Evolutionary conservation across 2,797 vertebrate species (phyloP), one percentile per base, ranked within the genome.

Genomic region (Anableps anableps): DNA sequence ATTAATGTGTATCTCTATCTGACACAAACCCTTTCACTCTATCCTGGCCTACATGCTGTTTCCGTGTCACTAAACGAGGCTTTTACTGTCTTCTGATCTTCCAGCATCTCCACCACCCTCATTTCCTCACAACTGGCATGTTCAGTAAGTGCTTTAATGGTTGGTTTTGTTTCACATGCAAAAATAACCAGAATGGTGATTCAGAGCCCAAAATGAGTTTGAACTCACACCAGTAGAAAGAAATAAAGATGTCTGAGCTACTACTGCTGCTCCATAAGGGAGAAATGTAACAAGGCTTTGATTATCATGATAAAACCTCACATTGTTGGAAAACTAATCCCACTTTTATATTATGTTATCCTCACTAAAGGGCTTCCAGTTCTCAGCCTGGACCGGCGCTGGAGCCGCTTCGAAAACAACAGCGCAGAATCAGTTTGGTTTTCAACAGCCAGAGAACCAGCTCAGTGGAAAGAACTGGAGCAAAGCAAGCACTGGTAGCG

Each of bases 11-110:
- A 1, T 50, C 29, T 73, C 76, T 74, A 17, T 55, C 3, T 75
- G 51, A 85, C 77, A 85, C 75, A 26, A 72, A 45, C 31, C 34
- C 23, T 78, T 29, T 87, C 81, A 48, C 75, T 79, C 60, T 34
- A 82, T 34, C 31, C 74, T 86, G 88, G 85, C 88, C 88, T 82
- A 83, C 86, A 86, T 88, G 85, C 78, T 31, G 51, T 26, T 76
- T 83, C 83, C 17, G 10, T 45, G 26, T 75, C 84, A 75, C 34
- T 73, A 68, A 90, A 83, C 38, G 50, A 55, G 76, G 76, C 34
- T 81, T 87, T 89, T 5, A 51, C 41, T 77, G 48, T 71, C 66
- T 68, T 34, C 14, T 76, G 72, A 31, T 83, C 38, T 82, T 72
- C 38, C 51, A 73, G 43, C 64, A 55, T 31, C 72, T 60, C 79